phyloP scores from a whole-genome alignment of 2,888 invertebrate genomes.

The Lamproptera curius region DNA sequence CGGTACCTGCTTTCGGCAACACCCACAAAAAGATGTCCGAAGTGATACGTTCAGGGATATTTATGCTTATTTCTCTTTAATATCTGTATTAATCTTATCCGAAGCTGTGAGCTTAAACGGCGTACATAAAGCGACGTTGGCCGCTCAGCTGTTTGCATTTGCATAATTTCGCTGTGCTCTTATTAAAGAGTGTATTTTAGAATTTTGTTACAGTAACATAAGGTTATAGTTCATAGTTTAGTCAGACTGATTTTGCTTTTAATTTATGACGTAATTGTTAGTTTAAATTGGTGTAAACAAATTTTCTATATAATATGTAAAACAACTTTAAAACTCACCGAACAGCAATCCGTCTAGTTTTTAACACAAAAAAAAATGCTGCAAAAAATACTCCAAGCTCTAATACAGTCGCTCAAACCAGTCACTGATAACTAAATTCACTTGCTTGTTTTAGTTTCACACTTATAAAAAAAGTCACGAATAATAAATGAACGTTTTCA shows the following conservation, averaged over 20 bases:
- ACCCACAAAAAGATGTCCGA: slow-evolving; percentile 55
- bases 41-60: slow-evolving; percentile 41
- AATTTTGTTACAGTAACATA: too few relatives aligned
- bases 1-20: slow-evolving; percentile 66
- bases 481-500: slow-evolving; percentile 9
- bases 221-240: too few relatives aligned
- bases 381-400: slow-evolving; percentile 23
- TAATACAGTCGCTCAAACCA: slow-evolving; percentile 13
- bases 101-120: slow-evolving; percentile 47
- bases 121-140: slow-evolving; percentile 24
- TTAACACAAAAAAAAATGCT: slow-evolving; percentile 13
- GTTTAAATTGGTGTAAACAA: too few relatives aligned
- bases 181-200: too few relatives aligned
- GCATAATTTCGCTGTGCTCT: slow-evolving; percentile 1
- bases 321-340: slow-evolving; percentile 31
- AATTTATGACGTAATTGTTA: too few relatives aligned
- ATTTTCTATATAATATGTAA: too few relatives aligned
- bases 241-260: too few relatives aligned
- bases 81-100: slow-evolving; percentile 66
- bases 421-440: slow-evolving; percentile 17
- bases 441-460: slow-evolving; percentile 16
- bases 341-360: slow-evolving; percentile 6
- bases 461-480: slow-evolving; percentile 5
- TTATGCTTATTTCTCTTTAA: slow-evolving; percentile 63
- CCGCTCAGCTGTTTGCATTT: slow-evolving; percentile 43